These are phyloP conservation scores for Hanleya hanleyi DNA, from an alignment of 2,888 invertebrate genomes.

Conservation along the genomic window DNA sequence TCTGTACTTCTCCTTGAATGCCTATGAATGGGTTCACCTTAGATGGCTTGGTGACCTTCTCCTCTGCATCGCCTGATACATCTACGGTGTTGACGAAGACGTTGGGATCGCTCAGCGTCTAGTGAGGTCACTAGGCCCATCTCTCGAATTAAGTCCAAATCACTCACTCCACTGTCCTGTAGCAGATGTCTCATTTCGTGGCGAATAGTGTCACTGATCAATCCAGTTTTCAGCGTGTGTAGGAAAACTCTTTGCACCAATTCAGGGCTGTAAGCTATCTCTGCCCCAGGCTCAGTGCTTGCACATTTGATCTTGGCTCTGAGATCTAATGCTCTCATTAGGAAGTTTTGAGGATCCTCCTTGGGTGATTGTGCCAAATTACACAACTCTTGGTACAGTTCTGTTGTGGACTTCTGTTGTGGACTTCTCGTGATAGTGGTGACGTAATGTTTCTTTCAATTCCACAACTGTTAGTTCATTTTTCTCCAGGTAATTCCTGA, in stretches of 20 bases:
- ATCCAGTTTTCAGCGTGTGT: conserved; percentile 8
- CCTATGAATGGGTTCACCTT: neutral
- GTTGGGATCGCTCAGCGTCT: conserved; percentile 8
- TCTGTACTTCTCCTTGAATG: neutral
- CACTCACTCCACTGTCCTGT: neutral
- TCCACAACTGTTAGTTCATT: neutral
- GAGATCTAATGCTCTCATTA: conserved; percentile 15
- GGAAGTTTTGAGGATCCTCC: conserved; percentile 13
- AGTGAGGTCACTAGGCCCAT: conserved; percentile 5
- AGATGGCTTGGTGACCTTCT: neutral
- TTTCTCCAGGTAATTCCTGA: conserved; percentile 2
- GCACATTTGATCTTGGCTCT: conserved; percentile 13
- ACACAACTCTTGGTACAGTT: conserved; percentile 20
- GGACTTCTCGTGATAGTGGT: conserved; percentile 18
- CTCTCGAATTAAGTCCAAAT: conserved; percentile 11
- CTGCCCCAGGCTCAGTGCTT: conserved; percentile 8
- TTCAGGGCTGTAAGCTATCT: conserved; percentile 12
- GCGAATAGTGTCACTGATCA: neutral
- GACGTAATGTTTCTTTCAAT: neutral
- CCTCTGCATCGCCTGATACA: neutral
- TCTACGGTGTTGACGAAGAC: neutral
- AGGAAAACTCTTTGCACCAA: conserved; percentile 11
- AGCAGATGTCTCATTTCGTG: conserved; percentile 14
- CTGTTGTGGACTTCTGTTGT: too few species aligned
- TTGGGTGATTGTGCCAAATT: conserved; percentile 3